Evolutionary conservation across 2,113 vertebrate species (phyloP).

Genomic region (Onychostoma macrolepis): DNA sequence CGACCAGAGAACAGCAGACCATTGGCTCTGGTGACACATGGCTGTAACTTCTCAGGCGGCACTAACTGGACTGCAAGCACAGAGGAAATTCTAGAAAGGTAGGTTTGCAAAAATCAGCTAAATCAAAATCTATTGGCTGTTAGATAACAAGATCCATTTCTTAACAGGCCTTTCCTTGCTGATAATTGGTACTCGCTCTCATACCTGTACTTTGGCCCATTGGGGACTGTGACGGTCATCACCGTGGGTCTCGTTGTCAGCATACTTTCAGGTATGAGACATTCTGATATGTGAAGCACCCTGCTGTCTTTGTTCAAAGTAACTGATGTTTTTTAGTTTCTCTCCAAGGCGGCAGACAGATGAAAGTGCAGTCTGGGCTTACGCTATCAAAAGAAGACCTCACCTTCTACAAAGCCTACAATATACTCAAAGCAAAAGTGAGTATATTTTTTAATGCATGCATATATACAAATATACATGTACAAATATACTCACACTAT

Average conservation of each 20-base stretch:
- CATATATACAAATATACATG: background rate
- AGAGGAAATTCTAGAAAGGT: constrained; percentile 52
- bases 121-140: background rate
- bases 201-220: constrained; percentile 85
- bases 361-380: constrained; percentile 65
- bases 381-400: constrained; percentile 73
- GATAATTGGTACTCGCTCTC: constrained; percentile 86
- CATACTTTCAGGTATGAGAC: constrained; percentile 78
- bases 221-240: constrained; percentile 80
- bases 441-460: constrained; percentile 33
- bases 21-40: constrained; percentile 68
- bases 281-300: background rate
- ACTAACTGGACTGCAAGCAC: constrained; percentile 61
- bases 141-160: background rate
- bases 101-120: background rate
- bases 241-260: constrained; percentile 79
- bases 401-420: constrained; percentile 66
- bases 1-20: constrained; percentile 62
- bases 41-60: constrained; percentile 69
- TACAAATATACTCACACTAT: background rate
- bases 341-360: constrained; percentile 69
- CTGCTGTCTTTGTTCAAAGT: background rate
- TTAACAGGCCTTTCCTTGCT: constrained; percentile 74
- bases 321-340: background rate
- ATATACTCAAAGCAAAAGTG: constrained; percentile 66